Evolutionary conservation across 2,888 invertebrate genomes (phyloP).

Genomic region (Anodontia alba): DNA sequence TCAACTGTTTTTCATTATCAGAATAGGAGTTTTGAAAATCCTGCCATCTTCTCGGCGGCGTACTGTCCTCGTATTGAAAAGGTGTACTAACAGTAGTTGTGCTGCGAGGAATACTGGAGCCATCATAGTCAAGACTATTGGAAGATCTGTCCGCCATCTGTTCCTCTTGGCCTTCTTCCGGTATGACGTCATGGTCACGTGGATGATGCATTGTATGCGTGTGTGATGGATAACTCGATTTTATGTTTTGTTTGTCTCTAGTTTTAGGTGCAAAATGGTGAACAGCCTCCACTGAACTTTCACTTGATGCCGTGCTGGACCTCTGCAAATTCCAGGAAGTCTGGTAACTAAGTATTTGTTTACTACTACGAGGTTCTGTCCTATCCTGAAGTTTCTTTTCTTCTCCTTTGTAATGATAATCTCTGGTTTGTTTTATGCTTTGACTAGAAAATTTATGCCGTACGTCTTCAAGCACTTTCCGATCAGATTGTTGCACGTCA

Average conservation of each 20-base stretch:
- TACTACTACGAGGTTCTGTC: background rate
- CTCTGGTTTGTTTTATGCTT: background rate
- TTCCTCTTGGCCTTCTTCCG: constrained; percentile 66
- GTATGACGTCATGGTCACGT: constrained; percentile 69
- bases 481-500: constrained; percentile 20
- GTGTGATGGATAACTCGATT: background rate
- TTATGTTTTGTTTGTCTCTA: constrained; percentile 51
- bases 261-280: constrained; percentile 64
- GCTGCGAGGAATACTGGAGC: constrained; percentile 56
- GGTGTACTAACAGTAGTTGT: background rate
- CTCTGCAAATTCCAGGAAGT: constrained; percentile 65
- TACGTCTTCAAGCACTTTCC: constrained; percentile 23
- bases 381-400: background rate
- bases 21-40: constrained; percentile 78
- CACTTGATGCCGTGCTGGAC: constrained; percentile 71
- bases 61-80: constrained; percentile 15
- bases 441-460: constrained; percentile 18
- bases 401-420: background rate
- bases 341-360: constrained; percentile 46
- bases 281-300: constrained; percentile 70
- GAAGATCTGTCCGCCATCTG: constrained; percentile 62
- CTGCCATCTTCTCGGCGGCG: constrained; percentile 61
- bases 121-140: constrained; percentile 57
- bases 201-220: constrained; percentile 54
- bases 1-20: constrained; percentile 83